These are phyloP conservation scores for Threskiornis aethiopicus DNA, from an alignment of 2,797 vertebrate species.

Conservation along the genomic window DNA sequence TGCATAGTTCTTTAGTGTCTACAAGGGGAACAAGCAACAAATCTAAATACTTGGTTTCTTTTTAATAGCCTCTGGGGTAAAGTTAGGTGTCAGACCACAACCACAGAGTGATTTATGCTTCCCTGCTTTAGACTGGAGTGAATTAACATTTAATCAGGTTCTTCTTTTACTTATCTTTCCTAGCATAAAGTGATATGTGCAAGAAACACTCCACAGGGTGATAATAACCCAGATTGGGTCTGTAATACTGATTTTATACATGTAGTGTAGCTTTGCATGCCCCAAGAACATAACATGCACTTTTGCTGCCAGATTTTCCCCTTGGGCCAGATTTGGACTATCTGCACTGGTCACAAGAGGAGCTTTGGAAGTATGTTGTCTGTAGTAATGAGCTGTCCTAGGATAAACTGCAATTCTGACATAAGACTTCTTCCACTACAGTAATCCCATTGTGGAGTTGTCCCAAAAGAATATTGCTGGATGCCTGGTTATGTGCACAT, in stretches of 20 bases:
- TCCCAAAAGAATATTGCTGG: neutral
- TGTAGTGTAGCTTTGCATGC: neutral
- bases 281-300: neutral
- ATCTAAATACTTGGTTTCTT: neutral
- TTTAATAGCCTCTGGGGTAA: neutral
- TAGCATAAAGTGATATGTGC: neutral
- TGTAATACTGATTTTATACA: neutral
- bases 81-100: neutral
- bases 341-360: neutral
- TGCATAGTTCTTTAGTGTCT: neutral
- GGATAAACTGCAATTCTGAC: slow-evolving; percentile 25
- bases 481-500: neutral
- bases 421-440: slow-evolving; percentile 12
- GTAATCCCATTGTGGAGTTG: neutral
- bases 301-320: neutral
- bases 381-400: slow-evolving; percentile 40
- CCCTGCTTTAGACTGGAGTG: neutral
- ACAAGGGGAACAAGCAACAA: neutral
- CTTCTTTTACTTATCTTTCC: neutral
- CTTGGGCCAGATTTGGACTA: neutral
- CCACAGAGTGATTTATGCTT: neutral
- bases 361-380: neutral
- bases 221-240: neutral
- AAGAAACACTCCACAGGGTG: neutral
- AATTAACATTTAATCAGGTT: neutral